Evolutionary conservation across 2,888 invertebrate species (phyloP).

Genomic region (Sericinus montela): DNA sequence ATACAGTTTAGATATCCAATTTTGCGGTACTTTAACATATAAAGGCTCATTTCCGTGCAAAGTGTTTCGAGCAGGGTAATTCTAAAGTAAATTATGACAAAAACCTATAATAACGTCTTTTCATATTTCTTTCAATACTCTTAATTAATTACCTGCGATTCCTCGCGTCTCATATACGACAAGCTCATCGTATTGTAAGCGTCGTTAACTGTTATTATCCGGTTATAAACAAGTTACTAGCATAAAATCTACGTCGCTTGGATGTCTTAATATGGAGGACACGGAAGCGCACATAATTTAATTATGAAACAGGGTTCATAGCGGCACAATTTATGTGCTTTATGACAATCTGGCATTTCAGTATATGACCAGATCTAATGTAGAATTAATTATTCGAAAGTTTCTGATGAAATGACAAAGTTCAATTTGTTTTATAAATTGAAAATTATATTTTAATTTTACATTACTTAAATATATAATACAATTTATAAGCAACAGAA

Average conservation of each 20-base stretch:
- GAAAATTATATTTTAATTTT: too few species aligned
- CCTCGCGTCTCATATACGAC: not conserved
- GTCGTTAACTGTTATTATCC: slow-evolving; percentile 13
- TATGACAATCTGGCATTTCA: too few species aligned
- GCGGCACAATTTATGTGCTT: not conserved
- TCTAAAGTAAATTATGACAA: slow-evolving; percentile 10
- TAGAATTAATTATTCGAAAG: too few species aligned
- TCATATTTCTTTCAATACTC: slow-evolving; percentile 11
- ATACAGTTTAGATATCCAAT: too few species aligned
- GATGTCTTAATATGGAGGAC: not conserved
- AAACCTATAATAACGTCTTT: slow-evolving; percentile 8
- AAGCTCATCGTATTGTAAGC: slow-evolving; percentile 8
- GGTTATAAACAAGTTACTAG: slow-evolving; percentile 11
- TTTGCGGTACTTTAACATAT: too few species aligned
- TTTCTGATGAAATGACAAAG: too few species aligned
- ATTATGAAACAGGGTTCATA: not conserved
- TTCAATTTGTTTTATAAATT: too few species aligned
- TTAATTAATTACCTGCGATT: slow-evolving; percentile 15
- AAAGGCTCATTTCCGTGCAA: too few species aligned
- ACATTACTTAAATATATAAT: too few species aligned
- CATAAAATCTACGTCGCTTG: slow-evolving; percentile 2
- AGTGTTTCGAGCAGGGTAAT: slow-evolving; percentile 4
- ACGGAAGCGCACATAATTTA: not conserved
- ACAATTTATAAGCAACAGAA: too few species aligned
- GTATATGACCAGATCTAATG: too few species aligned